These are phyloP conservation scores for Chelon labrosus DNA, from an alignment of 2,797 vertebrate genomes.

Conservation along the genomic window DNA sequence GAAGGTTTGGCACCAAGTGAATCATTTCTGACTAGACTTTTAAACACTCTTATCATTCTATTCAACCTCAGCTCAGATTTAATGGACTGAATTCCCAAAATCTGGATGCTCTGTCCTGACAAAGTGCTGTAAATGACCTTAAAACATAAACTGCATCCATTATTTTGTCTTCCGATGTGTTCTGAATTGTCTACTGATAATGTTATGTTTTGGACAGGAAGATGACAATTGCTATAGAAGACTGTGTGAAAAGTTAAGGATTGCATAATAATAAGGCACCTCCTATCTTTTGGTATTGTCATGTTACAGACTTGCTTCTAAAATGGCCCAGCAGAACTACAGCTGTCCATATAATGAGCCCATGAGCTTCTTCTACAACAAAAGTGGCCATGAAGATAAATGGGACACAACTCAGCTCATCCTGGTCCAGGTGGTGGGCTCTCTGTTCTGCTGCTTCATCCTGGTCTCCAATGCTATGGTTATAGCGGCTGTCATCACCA, in stretches of 20 bases:
- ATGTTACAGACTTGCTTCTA: slow-evolving; percentile 48
- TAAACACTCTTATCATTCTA: background rate
- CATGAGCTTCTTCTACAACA: slow-evolving; percentile 96
- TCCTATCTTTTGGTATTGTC: slow-evolving; percentile 2
- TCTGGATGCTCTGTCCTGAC: too few species aligned
- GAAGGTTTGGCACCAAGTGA: background rate
- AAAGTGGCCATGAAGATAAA: slow-evolving; percentile 82
- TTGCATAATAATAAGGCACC: too few species aligned
- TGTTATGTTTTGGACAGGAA: background rate
- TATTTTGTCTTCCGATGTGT: too few species aligned
- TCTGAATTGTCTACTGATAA: too few species aligned
- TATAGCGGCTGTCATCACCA: slow-evolving; percentile 94
- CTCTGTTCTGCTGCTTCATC: slow-evolving; percentile 95
- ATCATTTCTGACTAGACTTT: slow-evolving; percentile 1
- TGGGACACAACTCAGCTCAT: slow-evolving; percentile 87
- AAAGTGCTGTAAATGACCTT: too few species aligned
- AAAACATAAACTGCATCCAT: too few species aligned
- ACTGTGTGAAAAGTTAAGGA: background rate
- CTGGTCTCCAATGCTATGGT: slow-evolving; percentile 94
- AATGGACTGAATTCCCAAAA: too few species aligned
- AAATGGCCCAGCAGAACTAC: slow-evolving; percentile 87
- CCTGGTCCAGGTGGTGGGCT: slow-evolving; percentile 90
- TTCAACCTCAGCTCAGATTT: too few species aligned
- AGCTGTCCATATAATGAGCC: slow-evolving; percentile 88
- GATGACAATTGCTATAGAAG: background rate